Conservation (phyloP, 2,113 vertebrate genomes). For the Gopherus flavomarginatus region DNA sequence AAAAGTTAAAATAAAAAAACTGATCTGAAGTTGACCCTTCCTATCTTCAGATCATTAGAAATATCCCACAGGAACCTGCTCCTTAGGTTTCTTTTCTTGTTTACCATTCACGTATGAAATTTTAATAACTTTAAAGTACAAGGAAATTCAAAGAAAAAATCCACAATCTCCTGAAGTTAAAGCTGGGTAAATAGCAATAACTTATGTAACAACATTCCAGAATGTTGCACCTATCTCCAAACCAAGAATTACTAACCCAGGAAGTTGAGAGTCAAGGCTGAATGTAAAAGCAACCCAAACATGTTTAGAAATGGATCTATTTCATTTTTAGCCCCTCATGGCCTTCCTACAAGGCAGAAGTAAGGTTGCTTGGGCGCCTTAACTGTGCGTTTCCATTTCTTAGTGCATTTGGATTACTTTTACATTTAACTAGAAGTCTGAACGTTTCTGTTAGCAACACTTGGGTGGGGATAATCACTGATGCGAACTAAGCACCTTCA, state of each 20-base stretch:
- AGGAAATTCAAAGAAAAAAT: background rate
- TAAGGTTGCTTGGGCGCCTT: background rate
- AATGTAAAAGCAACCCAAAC: background rate
- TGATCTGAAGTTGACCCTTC: background rate
- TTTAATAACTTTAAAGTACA: conserved; percentile 7
- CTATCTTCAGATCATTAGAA: background rate
- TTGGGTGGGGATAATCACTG: background rate
- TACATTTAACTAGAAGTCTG: background rate
- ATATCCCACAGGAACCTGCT: background rate
- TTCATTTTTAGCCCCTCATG: too few relatives aligned
- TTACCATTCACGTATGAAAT: fast-evolving
- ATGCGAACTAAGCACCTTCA: background rate
- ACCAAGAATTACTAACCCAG: background rate
- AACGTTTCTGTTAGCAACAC: background rate
- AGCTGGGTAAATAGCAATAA: background rate
- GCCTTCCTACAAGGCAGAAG: background rate
- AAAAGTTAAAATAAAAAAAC: background rate
- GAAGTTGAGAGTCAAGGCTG: fast-evolving
- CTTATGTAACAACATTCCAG: background rate
- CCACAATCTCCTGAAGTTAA: background rate
- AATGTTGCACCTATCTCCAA: background rate
- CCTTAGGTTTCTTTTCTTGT: background rate
- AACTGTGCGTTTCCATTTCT: background rate
- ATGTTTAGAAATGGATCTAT: too few relatives aligned
- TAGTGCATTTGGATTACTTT: too few relatives aligned